Conservation (phyloP, 2,113 vertebrate species). For the Glaucidium brasilianum region DNA sequence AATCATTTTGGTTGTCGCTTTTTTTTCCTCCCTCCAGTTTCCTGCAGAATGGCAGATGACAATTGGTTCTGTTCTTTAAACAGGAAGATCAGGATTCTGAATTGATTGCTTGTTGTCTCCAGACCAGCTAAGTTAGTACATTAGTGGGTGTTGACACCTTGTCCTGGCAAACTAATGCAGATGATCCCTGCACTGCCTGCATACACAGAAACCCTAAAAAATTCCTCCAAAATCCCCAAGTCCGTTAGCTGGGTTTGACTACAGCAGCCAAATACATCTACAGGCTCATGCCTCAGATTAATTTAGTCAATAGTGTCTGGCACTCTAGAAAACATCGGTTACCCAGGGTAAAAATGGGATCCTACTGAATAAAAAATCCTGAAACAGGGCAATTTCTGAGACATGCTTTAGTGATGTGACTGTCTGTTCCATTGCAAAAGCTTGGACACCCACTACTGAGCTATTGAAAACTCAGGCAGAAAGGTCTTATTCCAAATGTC, state of each 20-base stretch:
- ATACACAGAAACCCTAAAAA: neutral
- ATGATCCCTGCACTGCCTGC: neutral
- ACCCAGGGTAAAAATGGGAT: neutral
- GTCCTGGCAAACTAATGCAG: neutral
- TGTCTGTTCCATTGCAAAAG: neutral
- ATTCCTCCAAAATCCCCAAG: neutral
- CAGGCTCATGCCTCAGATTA: neutral
- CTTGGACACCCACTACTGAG: neutral
- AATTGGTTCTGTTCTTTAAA: neutral
- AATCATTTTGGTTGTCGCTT: neutral
- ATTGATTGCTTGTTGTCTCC: neutral
- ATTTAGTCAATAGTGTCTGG: neutral
- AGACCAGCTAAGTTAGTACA: neutral
- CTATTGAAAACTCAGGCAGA: neutral
- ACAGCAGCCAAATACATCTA: neutral
- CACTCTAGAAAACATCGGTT: neutral
- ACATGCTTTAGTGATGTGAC: neutral
- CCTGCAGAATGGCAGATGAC: neutral
- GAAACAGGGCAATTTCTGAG: neutral
- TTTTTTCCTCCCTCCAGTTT: neutral
- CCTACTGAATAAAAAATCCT: neutral
- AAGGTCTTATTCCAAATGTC: neutral
- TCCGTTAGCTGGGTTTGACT: neutral
- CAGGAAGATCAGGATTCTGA: neutral
- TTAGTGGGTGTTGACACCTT: neutral